phyloP scores from a whole-genome alignment of 1,140 invertebrate species.

The Zaprionus nigranus region DNA sequence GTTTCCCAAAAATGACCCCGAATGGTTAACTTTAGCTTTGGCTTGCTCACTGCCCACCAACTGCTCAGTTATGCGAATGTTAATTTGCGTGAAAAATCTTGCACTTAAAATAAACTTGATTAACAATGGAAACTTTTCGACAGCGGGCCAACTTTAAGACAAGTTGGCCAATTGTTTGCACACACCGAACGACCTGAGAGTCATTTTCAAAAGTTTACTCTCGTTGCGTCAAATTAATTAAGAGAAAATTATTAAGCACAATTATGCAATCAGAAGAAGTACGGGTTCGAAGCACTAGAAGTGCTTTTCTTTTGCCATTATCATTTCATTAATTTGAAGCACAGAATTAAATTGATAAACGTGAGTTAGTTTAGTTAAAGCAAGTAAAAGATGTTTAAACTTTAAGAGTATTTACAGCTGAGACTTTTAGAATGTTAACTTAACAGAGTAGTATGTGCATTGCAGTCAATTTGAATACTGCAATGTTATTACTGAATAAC shows the following conservation, averaged over 20 bases:
- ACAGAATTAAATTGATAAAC: not conserved
- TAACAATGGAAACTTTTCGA: conserved; percentile 66
- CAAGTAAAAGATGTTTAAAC: too few relatives aligned
- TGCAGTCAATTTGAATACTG: too few relatives aligned
- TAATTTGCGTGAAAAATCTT: conserved; percentile 67
- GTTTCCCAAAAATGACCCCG: conserved; percentile 35
- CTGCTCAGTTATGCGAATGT: conserved; percentile 54
- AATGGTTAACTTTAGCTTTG: conserved; percentile 10
- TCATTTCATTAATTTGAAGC: not conserved
- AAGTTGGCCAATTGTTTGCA: conserved; percentile 69
- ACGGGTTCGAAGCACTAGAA: not conserved
- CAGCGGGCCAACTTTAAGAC: conserved; percentile 49
- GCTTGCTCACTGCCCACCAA: not conserved
- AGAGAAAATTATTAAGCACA: conserved; percentile 49
- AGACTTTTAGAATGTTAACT: too few relatives aligned
- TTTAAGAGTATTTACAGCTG: too few relatives aligned
- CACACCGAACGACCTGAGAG: conserved; percentile 21
- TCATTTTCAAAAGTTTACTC: conserved; percentile 43
- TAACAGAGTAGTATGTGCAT: too few relatives aligned
- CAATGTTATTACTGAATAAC: too few relatives aligned
- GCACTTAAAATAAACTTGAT: conserved; percentile 63
- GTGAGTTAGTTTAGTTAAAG: not conserved
- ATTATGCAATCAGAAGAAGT: not conserved
- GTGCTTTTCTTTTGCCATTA: not conserved
- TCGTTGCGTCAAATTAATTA: conserved; percentile 67